These are phyloP conservation scores for Tenthredo notha DNA, from an alignment of 2,888 invertebrate genomes.

Conservation along the genomic window DNA sequence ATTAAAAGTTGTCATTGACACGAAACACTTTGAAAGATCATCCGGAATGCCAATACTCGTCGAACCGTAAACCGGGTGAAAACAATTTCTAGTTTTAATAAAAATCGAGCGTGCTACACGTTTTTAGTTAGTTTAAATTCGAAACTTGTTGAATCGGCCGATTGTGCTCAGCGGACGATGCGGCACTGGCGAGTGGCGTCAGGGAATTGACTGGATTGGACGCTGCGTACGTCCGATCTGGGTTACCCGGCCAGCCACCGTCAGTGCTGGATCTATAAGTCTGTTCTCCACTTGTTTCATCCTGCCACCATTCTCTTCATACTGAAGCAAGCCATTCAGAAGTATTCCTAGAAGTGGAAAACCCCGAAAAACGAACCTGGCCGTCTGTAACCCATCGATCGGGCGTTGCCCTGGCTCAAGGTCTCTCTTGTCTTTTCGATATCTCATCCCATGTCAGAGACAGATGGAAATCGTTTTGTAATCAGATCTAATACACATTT, in stretches of 20 bases:
- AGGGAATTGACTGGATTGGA: slow-evolving; percentile 72
- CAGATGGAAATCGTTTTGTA: not conserved
- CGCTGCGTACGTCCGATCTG: slow-evolving; percentile 71
- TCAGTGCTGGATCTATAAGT: slow-evolving; percentile 59
- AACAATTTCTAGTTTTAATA: slow-evolving; percentile 1
- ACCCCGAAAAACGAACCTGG: slow-evolving; percentile 7
- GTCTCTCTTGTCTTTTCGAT: not conserved
- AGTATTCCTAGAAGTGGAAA: slow-evolving; percentile 16
- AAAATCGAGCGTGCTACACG: slow-evolving; percentile 35
- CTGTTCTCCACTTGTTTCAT: slow-evolving; percentile 64
- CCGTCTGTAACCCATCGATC: not conserved
- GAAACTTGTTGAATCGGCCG: slow-evolving; percentile 47
- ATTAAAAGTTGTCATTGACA: slow-evolving; percentile 6
- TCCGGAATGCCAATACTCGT: not conserved
- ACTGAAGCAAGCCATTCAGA: not conserved
- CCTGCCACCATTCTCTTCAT: slow-evolving; percentile 56
- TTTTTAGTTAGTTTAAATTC: slow-evolving; percentile 19
- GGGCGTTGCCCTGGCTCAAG: slow-evolving; percentile 16
- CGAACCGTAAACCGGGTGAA: not conserved
- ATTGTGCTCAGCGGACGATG: slow-evolving; percentile 74
- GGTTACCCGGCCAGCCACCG: slow-evolving; percentile 78
- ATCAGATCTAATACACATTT: slow-evolving; percentile 20
- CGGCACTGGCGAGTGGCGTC: slow-evolving; percentile 73
- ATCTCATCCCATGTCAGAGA: not conserved
- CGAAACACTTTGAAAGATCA: slow-evolving; percentile 5